These are phyloP conservation scores for Morpho helenor DNA, from an alignment of 2,888 invertebrate genomes.

Conservation along the genomic window DNA sequence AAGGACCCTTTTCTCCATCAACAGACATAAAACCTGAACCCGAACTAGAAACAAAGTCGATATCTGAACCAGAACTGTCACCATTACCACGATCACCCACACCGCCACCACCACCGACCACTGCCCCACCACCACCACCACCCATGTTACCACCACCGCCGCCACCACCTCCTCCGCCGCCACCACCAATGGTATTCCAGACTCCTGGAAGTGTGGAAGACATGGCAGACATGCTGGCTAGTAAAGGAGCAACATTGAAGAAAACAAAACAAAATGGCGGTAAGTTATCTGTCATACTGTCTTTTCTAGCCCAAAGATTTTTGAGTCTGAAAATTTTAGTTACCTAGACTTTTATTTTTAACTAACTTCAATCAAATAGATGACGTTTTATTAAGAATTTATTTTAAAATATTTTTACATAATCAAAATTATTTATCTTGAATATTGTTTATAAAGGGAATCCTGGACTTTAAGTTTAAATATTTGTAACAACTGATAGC, in stretches of 20 bases:
- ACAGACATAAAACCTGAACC: conserved; percentile 15
- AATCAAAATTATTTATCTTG: too few relatives aligned
- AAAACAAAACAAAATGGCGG: conserved; percentile 77
- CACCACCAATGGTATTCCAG: conserved; percentile 56
- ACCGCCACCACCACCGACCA: conserved; percentile 25
- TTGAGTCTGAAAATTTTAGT: too few relatives aligned
- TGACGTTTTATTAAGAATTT: too few relatives aligned
- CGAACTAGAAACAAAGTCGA: background rate
- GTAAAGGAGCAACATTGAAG: conserved; percentile 73
- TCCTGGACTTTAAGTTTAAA: too few relatives aligned
- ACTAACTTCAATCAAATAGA: too few relatives aligned
- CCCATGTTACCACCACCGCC: conserved; percentile 35
- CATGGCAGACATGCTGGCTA: conserved; percentile 80
- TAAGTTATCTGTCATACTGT: conserved; percentile 27
- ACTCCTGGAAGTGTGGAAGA: conserved; percentile 43
- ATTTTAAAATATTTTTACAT: too few relatives aligned
- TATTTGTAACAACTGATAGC: too few relatives aligned
- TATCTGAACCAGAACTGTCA: background rate
- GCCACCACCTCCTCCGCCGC: conserved; percentile 63
- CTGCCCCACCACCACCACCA: conserved; percentile 33
- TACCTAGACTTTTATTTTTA: too few relatives aligned
- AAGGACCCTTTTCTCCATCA: background rate
- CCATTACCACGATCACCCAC: conserved; percentile 19
- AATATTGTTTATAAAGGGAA: too few relatives aligned
- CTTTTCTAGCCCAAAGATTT: too few relatives aligned